These are phyloP conservation scores for Ahaetulla prasina DNA, from an alignment of 2,113 vertebrate genomes.

Conservation along the genomic window DNA sequence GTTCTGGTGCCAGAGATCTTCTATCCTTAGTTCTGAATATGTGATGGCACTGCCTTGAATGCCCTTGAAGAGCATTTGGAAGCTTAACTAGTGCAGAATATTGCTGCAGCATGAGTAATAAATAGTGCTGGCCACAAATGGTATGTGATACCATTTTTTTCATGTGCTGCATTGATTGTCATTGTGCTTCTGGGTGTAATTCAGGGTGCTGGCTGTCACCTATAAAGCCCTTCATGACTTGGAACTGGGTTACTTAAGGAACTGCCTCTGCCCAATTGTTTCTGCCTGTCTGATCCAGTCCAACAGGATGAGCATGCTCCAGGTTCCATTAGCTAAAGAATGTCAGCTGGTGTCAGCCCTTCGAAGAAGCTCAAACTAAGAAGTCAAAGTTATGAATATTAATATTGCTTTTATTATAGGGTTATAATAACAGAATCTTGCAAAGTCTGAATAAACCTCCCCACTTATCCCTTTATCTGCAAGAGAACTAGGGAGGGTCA, in stretches of 20 bases:
- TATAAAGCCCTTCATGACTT: neutral
- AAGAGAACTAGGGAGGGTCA: neutral
- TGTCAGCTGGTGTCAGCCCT: neutral
- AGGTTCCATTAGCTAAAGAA: neutral
- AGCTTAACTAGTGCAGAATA: neutral
- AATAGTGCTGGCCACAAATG: neutral
- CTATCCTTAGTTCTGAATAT: neutral
- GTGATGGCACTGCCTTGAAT: neutral
- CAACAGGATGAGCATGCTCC: neutral
- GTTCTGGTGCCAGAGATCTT: neutral
- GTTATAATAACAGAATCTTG: neutral
- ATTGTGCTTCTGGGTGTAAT: neutral
- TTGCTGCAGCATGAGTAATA: neutral
- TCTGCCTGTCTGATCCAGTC: neutral
- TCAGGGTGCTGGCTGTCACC: neutral
- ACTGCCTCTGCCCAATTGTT: neutral
- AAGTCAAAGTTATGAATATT: neutral
- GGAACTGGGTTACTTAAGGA: neutral
- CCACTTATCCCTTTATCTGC: neutral
- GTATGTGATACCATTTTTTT: neutral
- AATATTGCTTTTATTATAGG: neutral
- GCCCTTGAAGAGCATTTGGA: neutral
- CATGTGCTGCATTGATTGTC: neutral
- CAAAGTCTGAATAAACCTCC: neutral
- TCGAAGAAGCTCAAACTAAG: neutral